Base-by-base conservation (phyloP, 2,888 invertebrate species). In the Harpalus rufipes region DNA sequence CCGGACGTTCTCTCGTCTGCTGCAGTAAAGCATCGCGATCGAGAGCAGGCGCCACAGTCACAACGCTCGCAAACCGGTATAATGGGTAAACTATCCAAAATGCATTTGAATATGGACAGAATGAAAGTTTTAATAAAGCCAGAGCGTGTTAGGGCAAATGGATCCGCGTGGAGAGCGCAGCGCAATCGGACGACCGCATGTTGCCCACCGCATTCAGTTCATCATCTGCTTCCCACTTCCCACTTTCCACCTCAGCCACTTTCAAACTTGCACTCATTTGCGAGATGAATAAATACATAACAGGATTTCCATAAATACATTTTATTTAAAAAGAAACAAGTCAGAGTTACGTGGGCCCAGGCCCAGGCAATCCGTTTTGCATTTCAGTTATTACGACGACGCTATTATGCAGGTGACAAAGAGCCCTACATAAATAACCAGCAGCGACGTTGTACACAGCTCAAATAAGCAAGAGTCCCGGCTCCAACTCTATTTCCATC, bases 261-360 rank as follows among this genome's bases (percentile, higher is more conserved):
- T 80, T 61, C 41, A 82, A 82, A 82, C 72, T 82, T 58, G 82
- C 72, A 56, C 82, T 82, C 82, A 82, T 82, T 82, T 82, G 74
- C 82, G 82, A 82, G 82, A 82, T 82, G 72, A 82, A 82, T 82
- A 82, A 82, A 82, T 82, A 82, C 82, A 74, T 82, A 82, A 82
- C 82, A 82, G 74, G 74, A 82, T 80, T 80, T 80, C 80, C 80
- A 80, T 80, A 80, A 80, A 82, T 82, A 82, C 72, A 82, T 82
- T 82, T 72, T 82, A 82, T 82, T 82, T 74, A 59, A 82, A 74
- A 74, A 74, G 58, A 74, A 82, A 59, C 82, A 32, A 44, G 56
- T 18, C 21, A n/a, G 58, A 82, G 74, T 82, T 41, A 74, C 58
- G 58, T 59, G 58, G 32, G 41, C 74, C 39, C 16, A 25, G 80